Evolutionary conservation across 1,140 invertebrate species (phyloP), one percentile per base, ranked within the genome.

Genomic region (Drosophila pseudoobscura): DNA sequence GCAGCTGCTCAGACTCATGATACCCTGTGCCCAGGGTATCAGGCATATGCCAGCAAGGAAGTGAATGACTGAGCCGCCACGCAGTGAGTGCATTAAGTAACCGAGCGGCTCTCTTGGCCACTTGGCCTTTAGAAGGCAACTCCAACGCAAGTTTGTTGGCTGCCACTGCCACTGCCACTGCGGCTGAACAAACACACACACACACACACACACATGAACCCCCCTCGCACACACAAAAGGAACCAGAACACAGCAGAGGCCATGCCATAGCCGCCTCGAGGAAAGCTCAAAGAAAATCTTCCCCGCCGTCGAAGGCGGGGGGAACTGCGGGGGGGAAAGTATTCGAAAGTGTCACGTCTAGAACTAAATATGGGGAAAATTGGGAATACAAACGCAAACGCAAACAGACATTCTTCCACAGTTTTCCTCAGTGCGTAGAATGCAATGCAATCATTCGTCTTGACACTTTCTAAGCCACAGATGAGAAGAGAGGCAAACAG

Each of bases 311-410:
- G 9, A 35, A 2, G 3, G 31, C 3, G 0, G 2, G 31, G 9
- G 9, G 31, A 20, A 20, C 20, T 20, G 20, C 20, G 2, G 31
- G 31, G 31, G 9, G 20, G 63, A 75, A 88, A 82, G 78, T 78
- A 71, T 75, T 88, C 58, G 83, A 88, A 88, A 88, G 83, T 88
- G 83, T 87, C 82, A 87, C 82, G 82, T 60, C 78, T 88, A 88
- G 83, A 88, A 88, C 83, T 83, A 83, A 88, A 88, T 88, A 88
- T 83, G 83, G 83, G 59, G 83, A 88, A 88, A 88, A 88, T 88
- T 88, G 83, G 83, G 83, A 76, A 88, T 78, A 88, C 56, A 62
- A 49, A 29, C 29, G 26, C 56, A 76, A 62, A 72, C 69, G 53
- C 29, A 45, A 49, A 29, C 50, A 46, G 39, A 58, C 39, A 60